Conservation (phyloP, 2,888 invertebrate genomes). For the Pristionchus arcanus region DNA sequence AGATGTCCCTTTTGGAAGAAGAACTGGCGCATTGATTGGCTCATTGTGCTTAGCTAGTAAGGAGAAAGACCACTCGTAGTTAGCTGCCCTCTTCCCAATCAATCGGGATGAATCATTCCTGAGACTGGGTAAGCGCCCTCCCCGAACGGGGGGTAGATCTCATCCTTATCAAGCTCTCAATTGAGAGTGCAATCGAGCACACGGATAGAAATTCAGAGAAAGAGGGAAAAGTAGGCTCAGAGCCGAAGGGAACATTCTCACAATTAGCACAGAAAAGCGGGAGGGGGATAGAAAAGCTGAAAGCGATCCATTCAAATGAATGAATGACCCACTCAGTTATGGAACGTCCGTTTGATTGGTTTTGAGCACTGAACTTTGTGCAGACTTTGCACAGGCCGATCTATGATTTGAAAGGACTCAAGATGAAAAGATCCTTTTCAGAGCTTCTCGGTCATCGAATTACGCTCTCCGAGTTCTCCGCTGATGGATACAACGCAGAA, state of each 20-base stretch:
- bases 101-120: not conserved
- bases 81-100: not conserved
- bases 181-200: constrained; percentile 16
- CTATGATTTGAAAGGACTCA: not conserved
- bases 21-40: not conserved
- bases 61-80: not conserved
- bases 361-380: not conserved
- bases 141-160: not conserved
- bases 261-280: constrained; percentile 47
- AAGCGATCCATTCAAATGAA: constrained; percentile 33
- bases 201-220: not conserved
- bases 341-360: not conserved
- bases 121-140: constrained; percentile 42
- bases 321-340: constrained; percentile 49
- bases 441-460: constrained; percentile 68
- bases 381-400: not conserved
- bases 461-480: constrained; percentile 71
- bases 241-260: constrained; percentile 51
- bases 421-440: constrained; percentile 54
- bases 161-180: constrained; percentile 15
- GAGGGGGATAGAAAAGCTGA: not conserved
- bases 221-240: constrained; percentile 48
- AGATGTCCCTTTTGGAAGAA: not conserved
- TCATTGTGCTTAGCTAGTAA: not conserved
- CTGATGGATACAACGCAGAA: constrained; percentile 77